phyloP scores from a whole-genome alignment of 2,797 vertebrate species.

The Hydrophis major region DNA sequence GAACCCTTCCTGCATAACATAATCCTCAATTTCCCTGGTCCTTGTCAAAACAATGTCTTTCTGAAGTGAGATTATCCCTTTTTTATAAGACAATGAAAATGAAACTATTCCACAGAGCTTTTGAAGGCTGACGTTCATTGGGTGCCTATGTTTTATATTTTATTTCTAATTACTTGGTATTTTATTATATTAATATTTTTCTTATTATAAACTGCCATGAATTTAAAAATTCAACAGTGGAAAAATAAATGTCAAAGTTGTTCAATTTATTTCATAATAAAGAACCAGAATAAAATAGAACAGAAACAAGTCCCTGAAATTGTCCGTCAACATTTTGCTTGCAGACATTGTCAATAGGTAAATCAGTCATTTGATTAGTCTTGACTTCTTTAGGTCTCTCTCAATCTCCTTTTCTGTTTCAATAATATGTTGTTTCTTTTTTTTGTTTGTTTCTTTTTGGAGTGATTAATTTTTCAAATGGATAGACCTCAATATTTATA shows the following conservation, averaged over 20 bases:
- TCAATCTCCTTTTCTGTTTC: neutral
- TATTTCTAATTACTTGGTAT: neutral
- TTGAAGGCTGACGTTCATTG: neutral
- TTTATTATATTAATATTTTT: neutral
- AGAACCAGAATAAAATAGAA: neutral
- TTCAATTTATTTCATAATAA: neutral
- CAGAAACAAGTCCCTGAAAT: neutral
- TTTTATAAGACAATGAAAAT: neutral
- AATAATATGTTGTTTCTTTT: neutral
- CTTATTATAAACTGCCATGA: neutral
- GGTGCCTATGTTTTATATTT: neutral
- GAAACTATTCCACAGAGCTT: neutral
- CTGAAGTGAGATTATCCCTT: neutral
- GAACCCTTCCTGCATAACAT: neutral
- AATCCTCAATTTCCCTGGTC: neutral
- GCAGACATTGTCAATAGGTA: neutral
- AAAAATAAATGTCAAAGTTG: neutral
- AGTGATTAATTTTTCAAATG: neutral
- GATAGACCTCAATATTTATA: neutral
- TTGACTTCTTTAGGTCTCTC: neutral
- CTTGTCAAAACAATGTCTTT: neutral
- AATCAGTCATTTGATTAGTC: neutral
- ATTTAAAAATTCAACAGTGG: neutral
- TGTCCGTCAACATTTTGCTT: neutral
- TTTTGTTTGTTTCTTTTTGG: too few relatives aligned